A percentile compares a stretch with the other conserved stretches of the same genome.
These are phyloP conservation scores for Crax fasciolata DNA, from an alignment of 2,797 vertebrate species.

Conservation along the genomic window DNA sequence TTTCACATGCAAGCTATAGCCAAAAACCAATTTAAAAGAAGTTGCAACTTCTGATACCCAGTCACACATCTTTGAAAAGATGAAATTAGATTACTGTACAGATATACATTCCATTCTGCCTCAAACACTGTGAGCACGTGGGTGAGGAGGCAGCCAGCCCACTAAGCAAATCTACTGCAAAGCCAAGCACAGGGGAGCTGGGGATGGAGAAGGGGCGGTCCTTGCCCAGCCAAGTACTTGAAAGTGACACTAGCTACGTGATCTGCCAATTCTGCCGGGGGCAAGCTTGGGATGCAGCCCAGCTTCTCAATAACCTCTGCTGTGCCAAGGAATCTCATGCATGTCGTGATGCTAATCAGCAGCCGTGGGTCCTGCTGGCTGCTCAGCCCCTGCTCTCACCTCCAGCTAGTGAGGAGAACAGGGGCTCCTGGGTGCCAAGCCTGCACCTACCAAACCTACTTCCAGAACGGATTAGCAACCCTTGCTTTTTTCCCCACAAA, in stretches of 20 bases:
- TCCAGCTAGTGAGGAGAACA: neutral
- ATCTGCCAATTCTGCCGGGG: constrained; percentile 32
- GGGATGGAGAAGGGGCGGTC: neutral
- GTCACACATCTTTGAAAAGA: neutral
- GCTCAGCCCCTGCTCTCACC: neutral
- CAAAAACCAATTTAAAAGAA: neutral
- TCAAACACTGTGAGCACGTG: neutral
- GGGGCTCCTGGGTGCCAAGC: neutral
- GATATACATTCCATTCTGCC: neutral
- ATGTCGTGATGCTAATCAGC: neutral
- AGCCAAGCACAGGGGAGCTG: neutral
- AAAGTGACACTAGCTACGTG: neutral
- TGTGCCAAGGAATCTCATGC: constrained; percentile 30
- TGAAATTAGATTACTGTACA: neutral
- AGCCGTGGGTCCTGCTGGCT: neutral
- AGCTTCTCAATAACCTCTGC: neutral
- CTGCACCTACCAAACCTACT: neutral
- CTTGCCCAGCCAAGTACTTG: constrained; percentile 8
- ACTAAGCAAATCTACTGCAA: neutral
- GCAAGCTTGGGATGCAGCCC: constrained; percentile 38
- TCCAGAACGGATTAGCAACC: neutral
- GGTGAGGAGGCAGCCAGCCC: neutral
- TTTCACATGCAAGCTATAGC: neutral
- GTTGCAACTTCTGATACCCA: neutral
- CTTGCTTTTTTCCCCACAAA: neutral